Evolutionary conservation across 2,113 vertebrate species (phyloP).

Genomic region (Notothenia rossii): DNA sequence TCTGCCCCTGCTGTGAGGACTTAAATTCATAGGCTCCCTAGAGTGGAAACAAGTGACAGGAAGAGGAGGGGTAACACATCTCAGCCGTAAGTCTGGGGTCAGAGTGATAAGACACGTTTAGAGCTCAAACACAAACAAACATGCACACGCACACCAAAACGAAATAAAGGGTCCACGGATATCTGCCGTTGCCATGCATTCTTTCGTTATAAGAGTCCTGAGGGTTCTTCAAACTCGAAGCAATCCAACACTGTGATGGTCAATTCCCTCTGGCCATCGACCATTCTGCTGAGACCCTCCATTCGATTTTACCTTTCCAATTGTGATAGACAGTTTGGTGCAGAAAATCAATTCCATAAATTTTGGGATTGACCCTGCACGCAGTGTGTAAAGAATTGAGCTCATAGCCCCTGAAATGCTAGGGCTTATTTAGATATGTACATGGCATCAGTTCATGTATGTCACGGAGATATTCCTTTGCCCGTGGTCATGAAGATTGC

Average conservation of each 20-base stretch:
- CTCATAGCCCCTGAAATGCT: slow-evolving; percentile 21
- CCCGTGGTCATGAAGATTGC: slow-evolving; percentile 8
- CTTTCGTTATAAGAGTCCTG: slow-evolving; percentile 13
- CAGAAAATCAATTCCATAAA: slow-evolving; percentile 74
- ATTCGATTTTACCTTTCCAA: slow-evolving; percentile 66
- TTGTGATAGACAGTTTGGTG: slow-evolving; percentile 63
- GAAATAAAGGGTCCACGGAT: slow-evolving; percentile 16
- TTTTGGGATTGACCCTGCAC: slow-evolving; percentile 59
- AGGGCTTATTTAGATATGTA: slow-evolving; percentile 34
- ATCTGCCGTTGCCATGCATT: background rate
- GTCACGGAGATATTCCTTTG: slow-evolving; percentile 27
- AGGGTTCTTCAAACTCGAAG: slow-evolving; percentile 17
- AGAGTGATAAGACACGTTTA: slow-evolving; percentile 41
- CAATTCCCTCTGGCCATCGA: slow-evolving; percentile 39
- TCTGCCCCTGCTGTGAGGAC: slow-evolving; percentile 56
- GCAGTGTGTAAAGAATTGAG: slow-evolving; percentile 21
- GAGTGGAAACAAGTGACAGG: slow-evolving; percentile 52
- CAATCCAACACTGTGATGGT: slow-evolving; percentile 27
- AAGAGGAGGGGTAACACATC: slow-evolving; percentile 33
- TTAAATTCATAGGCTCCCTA: slow-evolving; percentile 58
- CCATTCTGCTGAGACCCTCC: slow-evolving; percentile 54
- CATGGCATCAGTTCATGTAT: slow-evolving; percentile 35
- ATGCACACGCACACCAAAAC: slow-evolving; percentile 18
- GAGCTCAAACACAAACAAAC: slow-evolving; percentile 41
- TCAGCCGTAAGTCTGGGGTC: slow-evolving; percentile 44